Evolutionary conservation across 2,797 vertebrate species (phyloP).

Genomic region (Tachyglossus aculeatus): DNA sequence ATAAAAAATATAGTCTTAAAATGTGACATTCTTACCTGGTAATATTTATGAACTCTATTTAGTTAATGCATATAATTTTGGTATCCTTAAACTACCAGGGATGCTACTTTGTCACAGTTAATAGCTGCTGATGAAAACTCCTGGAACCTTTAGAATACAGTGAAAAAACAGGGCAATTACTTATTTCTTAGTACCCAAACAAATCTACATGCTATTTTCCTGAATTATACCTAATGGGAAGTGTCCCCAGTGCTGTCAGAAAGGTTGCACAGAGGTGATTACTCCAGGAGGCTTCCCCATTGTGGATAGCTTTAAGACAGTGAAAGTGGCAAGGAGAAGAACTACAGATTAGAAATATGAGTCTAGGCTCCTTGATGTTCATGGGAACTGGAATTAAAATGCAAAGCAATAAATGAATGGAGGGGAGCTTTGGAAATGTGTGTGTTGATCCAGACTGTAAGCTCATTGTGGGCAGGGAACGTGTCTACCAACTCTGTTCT

Average conservation of each 20-base stretch:
- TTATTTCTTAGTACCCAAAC: not conserved
- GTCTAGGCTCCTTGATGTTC: not conserved
- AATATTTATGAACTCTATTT: conserved; percentile 30
- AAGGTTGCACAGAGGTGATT: not conserved
- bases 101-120: conserved; percentile 19
- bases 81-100: not conserved
- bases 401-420: not conserved
- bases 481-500: too few relatives aligned
- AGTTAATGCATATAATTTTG: conserved; percentile 25
- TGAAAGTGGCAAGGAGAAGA: not conserved
- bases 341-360: not conserved
- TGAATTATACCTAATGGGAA: not conserved
- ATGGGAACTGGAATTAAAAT: not conserved
- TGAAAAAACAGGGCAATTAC: not conserved
- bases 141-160: not conserved
- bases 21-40: not conserved
- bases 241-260: not conserved
- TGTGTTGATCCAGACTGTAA: too few relatives aligned
- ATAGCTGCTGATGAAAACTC: conserved; percentile 18
- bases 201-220: not conserved
- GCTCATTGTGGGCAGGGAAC: too few relatives aligned
- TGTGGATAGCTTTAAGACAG: not conserved
- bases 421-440: not conserved
- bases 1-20: not conserved
- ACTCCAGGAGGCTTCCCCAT: not conserved